Conservation (phyloP, 1,140 invertebrate genomes). For the Megathymus violae region DNA sequence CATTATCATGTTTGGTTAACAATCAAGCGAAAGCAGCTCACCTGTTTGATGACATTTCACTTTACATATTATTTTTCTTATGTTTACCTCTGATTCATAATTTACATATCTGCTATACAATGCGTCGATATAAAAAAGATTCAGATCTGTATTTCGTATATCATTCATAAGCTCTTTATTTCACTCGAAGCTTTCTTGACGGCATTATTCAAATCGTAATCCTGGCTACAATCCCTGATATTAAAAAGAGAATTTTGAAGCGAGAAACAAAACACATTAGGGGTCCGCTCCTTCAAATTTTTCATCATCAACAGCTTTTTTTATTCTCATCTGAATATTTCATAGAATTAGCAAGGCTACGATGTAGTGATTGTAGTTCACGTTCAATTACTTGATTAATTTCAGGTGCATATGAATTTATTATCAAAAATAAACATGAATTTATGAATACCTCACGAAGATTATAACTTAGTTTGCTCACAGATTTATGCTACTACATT, state of each 20-base stretch:
- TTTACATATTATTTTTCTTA: constrained; percentile 20
- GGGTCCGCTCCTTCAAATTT: constrained; percentile 28
- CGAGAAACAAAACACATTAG: constrained; percentile 34
- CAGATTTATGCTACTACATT: no score
- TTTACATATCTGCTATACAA: constrained; percentile 31
- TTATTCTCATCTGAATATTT: neutral
- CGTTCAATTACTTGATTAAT: no score
- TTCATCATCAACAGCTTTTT: constrained; percentile 16
- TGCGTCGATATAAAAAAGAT: constrained; percentile 32
- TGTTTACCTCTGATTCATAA: constrained; percentile 24
- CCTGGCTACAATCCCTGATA: constrained; percentile 48
- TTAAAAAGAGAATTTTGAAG: constrained; percentile 53
- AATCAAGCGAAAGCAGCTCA: no score
- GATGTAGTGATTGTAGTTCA: no score
- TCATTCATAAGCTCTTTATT: constrained; percentile 57
- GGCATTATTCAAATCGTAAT: constrained; percentile 60
- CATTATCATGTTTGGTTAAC: no score
- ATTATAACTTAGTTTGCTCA: no score
- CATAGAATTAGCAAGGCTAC: no score
- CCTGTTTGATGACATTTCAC: constrained; percentile 1
- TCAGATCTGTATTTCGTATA: constrained; percentile 25
- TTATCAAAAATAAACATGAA: no score
- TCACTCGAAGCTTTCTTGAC: constrained; percentile 49
- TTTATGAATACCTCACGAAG: no score
- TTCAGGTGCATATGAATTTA: no score